Evolutionary conservation across 1,140 invertebrate genomes (phyloP).

Genomic region (Dendrolimus punctatus): DNA sequence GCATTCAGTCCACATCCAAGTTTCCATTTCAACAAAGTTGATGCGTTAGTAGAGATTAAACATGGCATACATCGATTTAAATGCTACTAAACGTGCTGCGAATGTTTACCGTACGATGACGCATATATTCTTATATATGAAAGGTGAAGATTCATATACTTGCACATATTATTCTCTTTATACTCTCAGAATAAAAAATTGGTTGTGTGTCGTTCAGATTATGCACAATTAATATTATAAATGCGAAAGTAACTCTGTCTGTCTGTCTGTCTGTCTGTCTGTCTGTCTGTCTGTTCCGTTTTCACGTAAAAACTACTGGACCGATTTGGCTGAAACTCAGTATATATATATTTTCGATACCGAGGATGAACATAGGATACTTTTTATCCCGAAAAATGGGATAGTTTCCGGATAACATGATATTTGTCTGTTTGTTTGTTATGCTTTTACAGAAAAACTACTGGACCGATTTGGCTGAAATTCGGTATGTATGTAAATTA

Average conservation of each 20-base stretch:
- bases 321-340: too few species aligned
- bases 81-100: conserved; percentile 9
- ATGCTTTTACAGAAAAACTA: too few species aligned
- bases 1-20: conserved; percentile 3
- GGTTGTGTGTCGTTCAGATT: not conserved
- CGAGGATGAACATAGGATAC: too few species aligned
- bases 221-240: not conserved
- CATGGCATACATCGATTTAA: conserved; percentile 9
- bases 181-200: not conserved
- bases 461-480: not conserved
- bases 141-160: too few species aligned
- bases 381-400: conserved; percentile 1
- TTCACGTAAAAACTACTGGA: too few species aligned
- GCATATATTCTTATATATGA: too few species aligned
- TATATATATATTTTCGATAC: too few species aligned
- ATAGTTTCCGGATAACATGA: not conserved
- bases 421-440: too few species aligned
- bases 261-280: too few species aligned
- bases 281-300: too few species aligned
- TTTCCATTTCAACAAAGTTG: conserved; percentile 11
- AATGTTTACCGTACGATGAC: not conserved
- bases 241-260: not conserved
- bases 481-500: too few species aligned
- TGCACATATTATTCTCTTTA: too few species aligned
- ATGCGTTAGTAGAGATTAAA: conserved; percentile 13